Conservation (phyloP, 2,113 vertebrate genomes). For the Peromyscus leucopus region DNA sequence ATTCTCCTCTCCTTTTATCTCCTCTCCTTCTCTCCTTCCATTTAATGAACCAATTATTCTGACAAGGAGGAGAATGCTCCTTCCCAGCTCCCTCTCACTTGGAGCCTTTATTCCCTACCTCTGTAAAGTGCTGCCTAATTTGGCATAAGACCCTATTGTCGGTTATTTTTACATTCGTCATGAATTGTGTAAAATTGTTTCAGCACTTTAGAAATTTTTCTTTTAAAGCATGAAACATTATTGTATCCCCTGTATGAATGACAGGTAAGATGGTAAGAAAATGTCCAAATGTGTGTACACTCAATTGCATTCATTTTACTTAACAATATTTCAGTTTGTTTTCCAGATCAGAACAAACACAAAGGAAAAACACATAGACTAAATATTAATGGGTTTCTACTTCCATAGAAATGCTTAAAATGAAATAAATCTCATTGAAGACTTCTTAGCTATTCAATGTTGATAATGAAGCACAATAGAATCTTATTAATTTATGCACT, state of each 20-base stretch:
- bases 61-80: slow-evolving; percentile 80
- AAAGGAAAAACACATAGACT: slow-evolving; percentile 37
- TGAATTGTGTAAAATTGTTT: slow-evolving; percentile 81
- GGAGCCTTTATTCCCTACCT: slow-evolving; percentile 80
- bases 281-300: slow-evolving; percentile 41
- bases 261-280: slow-evolving; percentile 63
- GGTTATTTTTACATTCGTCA: slow-evolving; percentile 83
- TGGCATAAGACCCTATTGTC: slow-evolving; percentile 83
- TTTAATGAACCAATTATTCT: slow-evolving; percentile 85
- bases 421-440: slow-evolving; percentile 69
- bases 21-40: slow-evolving; percentile 77
- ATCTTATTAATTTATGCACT: slow-evolving; percentile 84
- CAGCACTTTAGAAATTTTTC: slow-evolving; percentile 78
- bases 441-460: slow-evolving; percentile 80
- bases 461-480: slow-evolving; percentile 72
- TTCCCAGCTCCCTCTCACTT: slow-evolving; percentile 78
- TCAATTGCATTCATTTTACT: slow-evolving; percentile 64
- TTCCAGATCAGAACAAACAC: slow-evolving; percentile 62
- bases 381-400: slow-evolving; percentile 51
- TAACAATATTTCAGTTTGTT: slow-evolving; percentile 62
- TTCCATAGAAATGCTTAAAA: slow-evolving; percentile 76
- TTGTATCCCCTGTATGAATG: slow-evolving; percentile 69
- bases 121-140: slow-evolving; percentile 84
- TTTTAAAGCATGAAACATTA: slow-evolving; percentile 70
- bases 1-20: slow-evolving; percentile 78